Evolutionary conservation across 2,113 vertebrate genomes (phyloP), one percentile per base, ranked within the genome.

Genomic region (Erpornis zantholeuca): DNA sequence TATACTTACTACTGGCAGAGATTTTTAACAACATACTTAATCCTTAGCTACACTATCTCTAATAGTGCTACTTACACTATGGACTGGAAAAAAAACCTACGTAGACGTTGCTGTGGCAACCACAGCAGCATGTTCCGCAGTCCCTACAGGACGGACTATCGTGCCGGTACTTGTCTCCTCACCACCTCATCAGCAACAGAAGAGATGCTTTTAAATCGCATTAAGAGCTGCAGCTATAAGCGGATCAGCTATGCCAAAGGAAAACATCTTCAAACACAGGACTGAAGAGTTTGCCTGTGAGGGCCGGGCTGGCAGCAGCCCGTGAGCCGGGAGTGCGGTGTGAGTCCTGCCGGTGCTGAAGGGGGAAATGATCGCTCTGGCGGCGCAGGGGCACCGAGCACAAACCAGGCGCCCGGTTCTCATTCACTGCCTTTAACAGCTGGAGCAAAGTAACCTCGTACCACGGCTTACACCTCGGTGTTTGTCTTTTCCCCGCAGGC

Each of bases 111-210:
- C 45, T 49, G 50, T n/a, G 22, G 40, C 6, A 60, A 18, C 47
- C 47, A 8, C 33, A 73, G n/a, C 40, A 19, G 9, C 3, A 4
- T 4, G 15, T 27, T 7, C n/a, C 1, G 0, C 40, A n/a, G 45
- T 22, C 8, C 11, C 7, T 15, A 6, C 15, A 14, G 35, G 20
- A 7, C 8, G 9, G 57, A 2, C 13, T 8, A 4, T 0, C 0
- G 0, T 23, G 42, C 22, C 1, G 8, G 27, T 36, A 11, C 22
- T 7, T 45, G 25, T 20, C 11, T 44, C 35, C 45, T 40, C 14
- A 21, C 11, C 31, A 4, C 13, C 17, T 20, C 42, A 12, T 14
- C 25, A 49, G 60, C 42, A 70, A 64, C 56, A 44, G 35, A 35
- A 31, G 49, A 13, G 27, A 61, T n/a, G 50, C 27, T 81, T 54